Percentiles rank a stretch among this genome's conserved stretches.
Evolutionary conservation across 1,140 invertebrate genomes (phyloP).

Genomic region (Drosophila mauritiana): DNA sequence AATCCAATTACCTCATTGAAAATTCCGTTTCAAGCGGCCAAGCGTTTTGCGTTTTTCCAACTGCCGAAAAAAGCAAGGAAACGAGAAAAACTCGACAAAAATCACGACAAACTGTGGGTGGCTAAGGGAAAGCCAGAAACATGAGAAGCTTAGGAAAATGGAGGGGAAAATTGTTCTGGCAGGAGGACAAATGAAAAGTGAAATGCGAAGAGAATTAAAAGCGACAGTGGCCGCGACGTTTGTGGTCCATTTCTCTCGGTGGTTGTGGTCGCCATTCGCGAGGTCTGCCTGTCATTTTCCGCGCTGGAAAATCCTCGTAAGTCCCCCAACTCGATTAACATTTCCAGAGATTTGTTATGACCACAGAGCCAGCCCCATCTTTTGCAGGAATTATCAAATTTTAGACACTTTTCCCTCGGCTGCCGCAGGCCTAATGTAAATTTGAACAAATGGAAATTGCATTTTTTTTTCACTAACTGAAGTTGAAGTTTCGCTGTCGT

Average conservation of each 20-base stretch:
- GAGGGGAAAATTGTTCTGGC: neutral
- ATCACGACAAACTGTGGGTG: conserved; percentile 46
- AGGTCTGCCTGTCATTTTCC: conserved; percentile 27
- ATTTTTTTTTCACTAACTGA: conserved; percentile 50
- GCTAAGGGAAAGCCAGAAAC: conserved; percentile 32
- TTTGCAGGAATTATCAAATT: conserved; percentile 62
- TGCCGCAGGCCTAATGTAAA: conserved; percentile 58
- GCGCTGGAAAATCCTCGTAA: conserved; percentile 25
- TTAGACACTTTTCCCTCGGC: conserved; percentile 28
- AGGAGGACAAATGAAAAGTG: neutral
- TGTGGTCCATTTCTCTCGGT: conserved; percentile 55
- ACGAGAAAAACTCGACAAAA: conserved; percentile 58
- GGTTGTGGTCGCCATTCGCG: conserved; percentile 60
- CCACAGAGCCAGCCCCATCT: conserved; percentile 9
- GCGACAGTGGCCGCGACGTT: conserved; percentile 69
- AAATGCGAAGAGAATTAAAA: conserved; percentile 74
- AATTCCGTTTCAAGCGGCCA: conserved; percentile 69
- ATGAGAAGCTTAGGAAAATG: conserved; percentile 43
- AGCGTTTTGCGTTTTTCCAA: conserved; percentile 41
- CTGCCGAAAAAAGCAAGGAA: conserved; percentile 29
- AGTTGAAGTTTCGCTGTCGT: conserved; percentile 12
- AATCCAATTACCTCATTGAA: conserved; percentile 37
- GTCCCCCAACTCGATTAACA: conserved; percentile 73
- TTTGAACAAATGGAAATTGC: conserved; percentile 72
- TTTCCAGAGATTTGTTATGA: conserved; percentile 63